Evolutionary conservation across 2,113 vertebrate species (phyloP).

Genomic region (Leiothrix lutea): DNA sequence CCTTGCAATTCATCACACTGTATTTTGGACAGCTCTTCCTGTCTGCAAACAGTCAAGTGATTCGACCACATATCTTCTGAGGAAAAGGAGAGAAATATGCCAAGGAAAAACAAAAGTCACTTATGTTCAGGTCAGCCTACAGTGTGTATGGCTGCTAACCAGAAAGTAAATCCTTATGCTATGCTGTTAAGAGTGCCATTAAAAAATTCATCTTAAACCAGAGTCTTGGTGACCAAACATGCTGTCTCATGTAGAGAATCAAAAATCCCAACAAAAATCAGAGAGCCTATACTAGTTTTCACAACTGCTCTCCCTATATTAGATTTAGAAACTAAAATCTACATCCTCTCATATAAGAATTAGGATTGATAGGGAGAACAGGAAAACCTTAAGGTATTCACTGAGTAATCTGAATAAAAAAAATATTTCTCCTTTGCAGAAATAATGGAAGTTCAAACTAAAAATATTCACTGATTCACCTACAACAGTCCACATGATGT

Average conservation of each 20-base stretch:
- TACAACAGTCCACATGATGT: background rate
- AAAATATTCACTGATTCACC: background rate
- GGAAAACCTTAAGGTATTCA: background rate
- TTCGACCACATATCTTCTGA: background rate
- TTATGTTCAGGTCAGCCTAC: background rate
- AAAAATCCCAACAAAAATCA: background rate
- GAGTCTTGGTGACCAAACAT: rapidly evolving
- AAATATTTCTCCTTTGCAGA: background rate
- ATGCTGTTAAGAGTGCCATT: background rate
- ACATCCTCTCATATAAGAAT: background rate
- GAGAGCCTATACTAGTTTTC: background rate
- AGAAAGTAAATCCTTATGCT: background rate
- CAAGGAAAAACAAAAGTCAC: background rate
- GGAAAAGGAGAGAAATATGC: background rate
- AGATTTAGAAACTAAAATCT: background rate
- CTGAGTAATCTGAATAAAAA: background rate
- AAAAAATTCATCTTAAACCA: background rate
- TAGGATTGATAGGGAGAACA: background rate
- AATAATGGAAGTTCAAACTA: background rate
- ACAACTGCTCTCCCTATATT: background rate
- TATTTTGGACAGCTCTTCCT: background rate
- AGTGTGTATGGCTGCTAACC: background rate
- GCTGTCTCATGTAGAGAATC: background rate
- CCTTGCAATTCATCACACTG: background rate
- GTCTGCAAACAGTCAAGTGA: conserved; percentile 9